Base-by-base conservation (phyloP, 1,140 invertebrate genomes). In the Drosophila erecta region DNA sequence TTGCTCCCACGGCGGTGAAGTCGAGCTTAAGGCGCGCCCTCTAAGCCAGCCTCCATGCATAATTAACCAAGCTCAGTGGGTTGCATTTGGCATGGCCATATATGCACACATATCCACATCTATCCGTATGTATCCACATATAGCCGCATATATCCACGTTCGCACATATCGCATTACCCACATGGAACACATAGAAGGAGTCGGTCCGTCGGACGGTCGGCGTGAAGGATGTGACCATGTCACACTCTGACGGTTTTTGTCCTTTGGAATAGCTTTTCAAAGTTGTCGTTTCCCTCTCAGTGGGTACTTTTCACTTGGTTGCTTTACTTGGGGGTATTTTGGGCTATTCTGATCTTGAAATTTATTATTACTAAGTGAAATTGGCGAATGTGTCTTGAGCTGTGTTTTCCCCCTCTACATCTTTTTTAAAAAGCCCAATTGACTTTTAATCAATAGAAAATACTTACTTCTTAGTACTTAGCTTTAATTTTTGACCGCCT, bases 141-240 rank as follows among this genome's bases (percentile, higher is more conserved):
- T 24, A 24, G 4, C 24, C 24, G 8, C 59, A 64, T 49, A 66
- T 61, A 37, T 24, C 17, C 20, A 49, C 24, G 55, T 38, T 24
- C 47, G 24, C 46, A 33, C 59, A 71, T 59, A 81, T 78, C 60
- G 46, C 70, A 72, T 75, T 79, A 62, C 64, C 57, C 44, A 66
- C 41, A 71, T 43, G 15, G 5, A 14, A 14, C 6, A 60, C 30
- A 50, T 37, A 50, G 41, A 49, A 41, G 53, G 35, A 73, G 50
- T 41, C 50, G 46, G 50, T 75, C 65, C 35, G n/a, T 40, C 17
- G 67, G 47, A 58, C 65, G 73, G 61, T 61, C 81, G 50, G 66
- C 74, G 61, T 84, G 84, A 87, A 89, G 84, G 84, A 89, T 89
- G 76, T 84, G 79, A 84, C 85, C 84, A 89, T 89, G 84, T 89